Percentiles rank a stretch among this genome's conserved stretches.
Conservation (phyloP, 1,140 invertebrate species). For the Drosophila athabasca region DNA sequence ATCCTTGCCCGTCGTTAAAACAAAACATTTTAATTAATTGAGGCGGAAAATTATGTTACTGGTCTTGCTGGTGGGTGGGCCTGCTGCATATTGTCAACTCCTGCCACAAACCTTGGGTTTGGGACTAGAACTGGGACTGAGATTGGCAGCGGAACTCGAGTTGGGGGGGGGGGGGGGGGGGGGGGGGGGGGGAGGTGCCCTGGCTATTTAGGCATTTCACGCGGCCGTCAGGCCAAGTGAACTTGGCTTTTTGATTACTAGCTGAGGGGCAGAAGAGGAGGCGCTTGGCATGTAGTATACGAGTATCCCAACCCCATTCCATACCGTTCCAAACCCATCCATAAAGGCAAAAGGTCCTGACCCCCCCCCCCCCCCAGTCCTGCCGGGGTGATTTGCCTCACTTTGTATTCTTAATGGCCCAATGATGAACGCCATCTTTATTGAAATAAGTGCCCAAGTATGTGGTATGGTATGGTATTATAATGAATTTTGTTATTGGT, state of each 20-base stretch:
- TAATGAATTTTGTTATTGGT: slow-evolving; percentile 2
- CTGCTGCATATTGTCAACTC: slow-evolving; percentile 54
- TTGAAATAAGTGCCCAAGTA: slow-evolving; percentile 48
- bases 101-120: neutral
- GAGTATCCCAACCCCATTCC: neutral
- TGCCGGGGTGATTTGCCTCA: slow-evolving; percentile 36
- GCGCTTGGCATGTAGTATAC: too few relatives aligned
- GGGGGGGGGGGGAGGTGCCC: slow-evolving; percentile 10
- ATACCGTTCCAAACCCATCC: neutral
- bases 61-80: slow-evolving; percentile 6
- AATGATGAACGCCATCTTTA: slow-evolving; percentile 42
- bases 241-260: slow-evolving; percentile 42
- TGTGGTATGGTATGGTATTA: slow-evolving; percentile 9
- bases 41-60: slow-evolving; percentile 59
- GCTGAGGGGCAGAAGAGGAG: too few relatives aligned
- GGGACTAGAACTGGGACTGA: neutral
- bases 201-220: slow-evolving; percentile 23
- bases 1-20: slow-evolving; percentile 52
- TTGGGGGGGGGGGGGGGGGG: slow-evolving; percentile 6
- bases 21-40: slow-evolving; percentile 80
- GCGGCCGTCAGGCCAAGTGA: slow-evolving; percentile 27
- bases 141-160: neutral
- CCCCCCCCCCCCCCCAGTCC: too few relatives aligned
- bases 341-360: slow-evolving; percentile 16
- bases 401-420: slow-evolving; percentile 53